Evolutionary conservation across 2,113 vertebrate species (phyloP), one percentile per base, ranked within the genome.

Genomic region (Nipponia nippon): DNA sequence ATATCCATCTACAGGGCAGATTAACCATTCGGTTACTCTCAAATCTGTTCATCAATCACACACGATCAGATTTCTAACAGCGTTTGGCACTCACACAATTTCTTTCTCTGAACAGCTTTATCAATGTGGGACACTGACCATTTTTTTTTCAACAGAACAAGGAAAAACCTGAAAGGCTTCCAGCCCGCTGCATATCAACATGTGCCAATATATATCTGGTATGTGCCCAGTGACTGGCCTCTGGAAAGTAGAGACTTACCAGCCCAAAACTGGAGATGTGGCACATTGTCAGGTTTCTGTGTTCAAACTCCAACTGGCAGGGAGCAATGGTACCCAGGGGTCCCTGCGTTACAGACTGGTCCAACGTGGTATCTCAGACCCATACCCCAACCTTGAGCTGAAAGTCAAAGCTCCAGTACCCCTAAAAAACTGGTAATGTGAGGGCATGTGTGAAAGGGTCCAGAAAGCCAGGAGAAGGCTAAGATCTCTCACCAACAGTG

Each of bases 151-250:
- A 61, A 4, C 3, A n/a, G 9, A 56, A 62, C 8, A 34, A 59
- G 10, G 32, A 42, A 83, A 83, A 89, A 44, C 1, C 19, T 65
- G 36, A 40, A 59, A 61, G 44, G 6, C 8, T 93, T 79, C 49
- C 38, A 80, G 38, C 18, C 16, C 38, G 20, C 30, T n/a, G 32
- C 17, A 10, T 14, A 6, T 56, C 75, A 52, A 1, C 4, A 3
- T 12, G 29, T 22, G 10, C 21, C 21, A 30, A 17, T 0, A 29
- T 1, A 18, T 0, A 44, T 8, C 18, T 67, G 5, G 7, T 4
- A 8, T 1, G 13, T 11, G 38, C 23, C 44, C 62, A 53, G 30
- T 1, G 0, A 32, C 7, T 22, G 27, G 17, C 9, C 12, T 67
- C 53, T 30, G 38, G 8, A 15, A 77, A 47, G 19, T 0, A 38